Evolutionary conservation across 2,797 vertebrate species (phyloP).

Genomic region (Acanthiza pusilla): DNA sequence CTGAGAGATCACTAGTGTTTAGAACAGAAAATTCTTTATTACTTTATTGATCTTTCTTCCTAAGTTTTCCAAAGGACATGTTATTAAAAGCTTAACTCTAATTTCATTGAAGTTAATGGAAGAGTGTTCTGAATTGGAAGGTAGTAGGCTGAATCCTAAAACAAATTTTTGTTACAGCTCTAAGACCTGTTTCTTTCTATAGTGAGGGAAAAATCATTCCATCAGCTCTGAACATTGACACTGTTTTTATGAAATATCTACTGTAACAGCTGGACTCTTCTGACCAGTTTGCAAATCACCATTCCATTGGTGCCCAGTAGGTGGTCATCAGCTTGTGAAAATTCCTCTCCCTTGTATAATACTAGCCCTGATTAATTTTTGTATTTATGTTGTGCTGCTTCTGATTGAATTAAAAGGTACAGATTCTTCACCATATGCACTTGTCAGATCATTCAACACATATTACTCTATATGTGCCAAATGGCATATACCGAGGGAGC

Average conservation of each 20-base stretch:
- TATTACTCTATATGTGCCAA: not conserved
- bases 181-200: not conserved
- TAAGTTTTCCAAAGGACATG: not conserved
- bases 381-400: not conserved
- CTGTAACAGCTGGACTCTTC: not conserved
- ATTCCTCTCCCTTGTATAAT: not conserved
- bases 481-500: too few relatives aligned
- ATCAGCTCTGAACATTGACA: not conserved
- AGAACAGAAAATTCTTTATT: not conserved
- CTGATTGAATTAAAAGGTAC: not conserved
- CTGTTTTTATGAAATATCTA: not conserved
- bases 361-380: not conserved
- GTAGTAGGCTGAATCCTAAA: not conserved
- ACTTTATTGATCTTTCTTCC: not conserved
- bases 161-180: not conserved
- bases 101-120: not conserved
- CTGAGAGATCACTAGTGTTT: not conserved
- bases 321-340: not conserved
- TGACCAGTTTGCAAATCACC: not conserved
- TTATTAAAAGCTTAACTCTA: not conserved
- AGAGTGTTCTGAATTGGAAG: not conserved
- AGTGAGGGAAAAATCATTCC: not conserved
- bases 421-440: not conserved
- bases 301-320: not conserved
- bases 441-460: not conserved